Evolutionary conservation across 2,797 vertebrate species (phyloP), one percentile per base, ranked within the genome.

Genomic region (Xiphorhynchus erythropygius): DNA sequence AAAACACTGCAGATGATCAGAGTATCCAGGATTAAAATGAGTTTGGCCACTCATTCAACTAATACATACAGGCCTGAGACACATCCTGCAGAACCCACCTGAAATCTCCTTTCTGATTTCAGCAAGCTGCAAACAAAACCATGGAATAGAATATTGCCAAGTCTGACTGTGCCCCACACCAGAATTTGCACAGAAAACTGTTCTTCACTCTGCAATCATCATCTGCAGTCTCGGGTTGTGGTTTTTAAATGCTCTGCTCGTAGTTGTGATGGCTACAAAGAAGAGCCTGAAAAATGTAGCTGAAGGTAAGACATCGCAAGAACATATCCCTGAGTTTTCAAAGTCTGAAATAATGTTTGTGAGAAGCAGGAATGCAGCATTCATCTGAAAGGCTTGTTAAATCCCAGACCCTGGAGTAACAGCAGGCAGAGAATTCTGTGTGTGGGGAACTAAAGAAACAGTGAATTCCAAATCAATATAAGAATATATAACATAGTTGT

Each of bases 391-490:
- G n/a, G 15, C 63, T 93, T 47, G 33, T 77, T 91, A 95, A 84
- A 86, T 53, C 46, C 55, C 47, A 92, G 73, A 44, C 42, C 73
- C 87, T 39, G 46, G 83, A 73, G 82, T 90, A 95, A 79, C 24
- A 92, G 73, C 64, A 63, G 74, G 74, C n/a, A 87, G 68, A 85
- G 53, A 73, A 93, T 15, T 52, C 7, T 11, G 32, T 30, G 53
- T 30, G 53, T 79, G 75, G 28, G 42, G 59, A 73, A 80, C 74
- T 85, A 87, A 93, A 93, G 77, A 85, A 96, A 59, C 23, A 41
- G 53, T 18, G 70, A 59, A 82, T 87, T 94, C 69, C 67, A 84
- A 94, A 94, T 86, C 85, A 84, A 91, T 93, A 84, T 59, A 84
- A 82, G 91, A 91, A 82, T 60, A 93, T 10, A 75, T 63, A 91